Base-by-base conservation (phyloP, 2,888 invertebrate genomes). In the Synanthedon vespiformis region DNA sequence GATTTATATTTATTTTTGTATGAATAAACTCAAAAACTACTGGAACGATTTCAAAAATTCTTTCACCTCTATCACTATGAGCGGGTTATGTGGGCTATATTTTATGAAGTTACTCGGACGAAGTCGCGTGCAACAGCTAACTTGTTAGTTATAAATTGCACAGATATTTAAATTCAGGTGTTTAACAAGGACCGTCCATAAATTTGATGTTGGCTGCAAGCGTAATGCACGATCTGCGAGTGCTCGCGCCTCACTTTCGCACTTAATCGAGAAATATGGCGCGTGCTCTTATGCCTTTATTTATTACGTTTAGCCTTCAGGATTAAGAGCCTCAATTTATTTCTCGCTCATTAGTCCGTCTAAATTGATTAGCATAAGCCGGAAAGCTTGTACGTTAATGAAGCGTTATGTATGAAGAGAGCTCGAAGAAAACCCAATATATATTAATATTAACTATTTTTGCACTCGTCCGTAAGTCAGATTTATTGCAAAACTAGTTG, bases 251-350 rank as follows among this genome's bases (percentile, higher is more conserved):
- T 65, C 77, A 80, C 84, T 81, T 85, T 85, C 78, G 84, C 82
- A 82, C 80, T 82, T 86, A 86, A 86, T 86, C 86, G 82, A 84
- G 85, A 86, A 85, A 86, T 86, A 86, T 86, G 84, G 86, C 79
- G 74, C 74, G 73, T 74, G 80, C 77, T 76, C 80, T 85, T 82
- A 82, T 81, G 77, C 83, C 77, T 78, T 80, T 86, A 86, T 86
- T 86, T 85, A 86, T 85, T 75, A 68, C 78, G 55, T 60, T 55
- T 65, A 70, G 70, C 74, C 74, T 73, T 69, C 71, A 61, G 82
- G 81, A 83, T 83, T 81, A 78, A 80, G 78, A 78, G 75, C 72
- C 76, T 74, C 78, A 77, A 82, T 81, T 80, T 78, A 82, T 84
- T 80, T 73, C 74, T 72, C 72, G 69, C 84, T 86, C 83, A 86